Conservation (phyloP, 1,140 invertebrate genomes). For the Chelonus insularis region DNA sequence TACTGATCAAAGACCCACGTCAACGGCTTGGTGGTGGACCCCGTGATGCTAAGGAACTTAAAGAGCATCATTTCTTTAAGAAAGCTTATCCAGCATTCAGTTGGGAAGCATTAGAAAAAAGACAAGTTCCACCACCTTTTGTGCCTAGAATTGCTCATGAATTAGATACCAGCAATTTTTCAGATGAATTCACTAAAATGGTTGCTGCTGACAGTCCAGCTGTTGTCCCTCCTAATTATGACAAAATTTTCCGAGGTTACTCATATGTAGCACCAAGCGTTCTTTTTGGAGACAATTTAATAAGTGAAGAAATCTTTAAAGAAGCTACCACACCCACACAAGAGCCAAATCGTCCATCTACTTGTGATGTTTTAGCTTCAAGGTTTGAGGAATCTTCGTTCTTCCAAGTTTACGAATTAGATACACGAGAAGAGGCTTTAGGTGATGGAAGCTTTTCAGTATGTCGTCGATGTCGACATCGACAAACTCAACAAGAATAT, state of each 20-base stretch:
- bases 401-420: slow-evolving; percentile 82
- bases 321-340: slow-evolving; percentile 15
- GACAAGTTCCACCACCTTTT: slow-evolving; percentile 79
- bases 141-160: slow-evolving; percentile 79
- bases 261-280: slow-evolving; percentile 94
- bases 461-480: slow-evolving; percentile 81
- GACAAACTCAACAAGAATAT: slow-evolving; percentile 72
- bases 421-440: slow-evolving; percentile 69
- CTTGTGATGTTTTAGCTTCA: slow-evolving; percentile 34
- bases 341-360: slow-evolving; percentile 28
- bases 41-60: slow-evolving; percentile 80
- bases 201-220: slow-evolving; percentile 88
- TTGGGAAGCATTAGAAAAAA: slow-evolving; percentile 75
- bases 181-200: slow-evolving; percentile 94
- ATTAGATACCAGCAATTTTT: slow-evolving; percentile 94
- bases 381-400: slow-evolving; percentile 77
- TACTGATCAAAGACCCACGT: slow-evolving; percentile 87
- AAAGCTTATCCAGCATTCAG: slow-evolving; percentile 54
- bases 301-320: slow-evolving; percentile 72
- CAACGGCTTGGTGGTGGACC: slow-evolving; percentile 82
- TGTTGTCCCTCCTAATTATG: slow-evolving; percentile 79
- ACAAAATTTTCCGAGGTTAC: slow-evolving; percentile 91
- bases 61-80: slow-evolving; percentile 83
- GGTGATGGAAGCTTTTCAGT: slow-evolving; percentile 91
- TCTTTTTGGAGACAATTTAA: slow-evolving; percentile 82